phyloP scores from a whole-genome alignment of 2,888 invertebrate species.

The Zygogramma bicolorata region DNA sequence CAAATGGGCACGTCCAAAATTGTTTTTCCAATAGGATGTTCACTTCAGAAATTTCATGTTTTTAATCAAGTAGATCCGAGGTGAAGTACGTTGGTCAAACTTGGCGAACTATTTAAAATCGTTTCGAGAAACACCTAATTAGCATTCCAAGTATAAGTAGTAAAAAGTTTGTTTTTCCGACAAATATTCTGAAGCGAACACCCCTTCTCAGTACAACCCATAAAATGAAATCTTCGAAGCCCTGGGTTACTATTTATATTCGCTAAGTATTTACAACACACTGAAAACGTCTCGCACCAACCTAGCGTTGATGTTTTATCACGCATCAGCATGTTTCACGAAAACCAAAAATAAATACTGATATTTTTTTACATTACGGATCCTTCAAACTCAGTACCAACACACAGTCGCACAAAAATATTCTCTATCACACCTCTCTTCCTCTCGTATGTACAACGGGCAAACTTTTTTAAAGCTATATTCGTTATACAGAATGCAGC shows the following conservation, averaged over 20 bases:
- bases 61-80: no score
- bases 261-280: not conserved
- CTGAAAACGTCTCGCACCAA: not conserved
- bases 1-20: constrained; percentile 31
- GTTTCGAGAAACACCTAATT: not conserved
- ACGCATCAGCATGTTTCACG: not conserved
- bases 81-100: no score
- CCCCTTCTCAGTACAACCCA: not conserved
- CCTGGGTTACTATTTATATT: not conserved
- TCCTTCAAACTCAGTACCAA: constrained; percentile 30
- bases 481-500: not conserved
- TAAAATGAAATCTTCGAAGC: not conserved
- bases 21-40: not conserved
- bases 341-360: constrained; percentile 52
- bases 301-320: not conserved
- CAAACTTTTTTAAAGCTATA: constrained; percentile 59
- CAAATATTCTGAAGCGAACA: not conserved
- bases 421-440: constrained; percentile 52
- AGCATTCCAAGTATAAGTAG: no score
- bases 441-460: constrained; percentile 54
- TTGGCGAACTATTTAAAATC: not conserved
- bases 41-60: not conserved
- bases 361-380: constrained; percentile 50
- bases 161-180: not conserved
- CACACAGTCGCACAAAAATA: constrained; percentile 38